Evolutionary conservation across 2,888 invertebrate species (phyloP), one percentile per base, ranked within the genome.

Genomic region (Ceramica pisi): DNA sequence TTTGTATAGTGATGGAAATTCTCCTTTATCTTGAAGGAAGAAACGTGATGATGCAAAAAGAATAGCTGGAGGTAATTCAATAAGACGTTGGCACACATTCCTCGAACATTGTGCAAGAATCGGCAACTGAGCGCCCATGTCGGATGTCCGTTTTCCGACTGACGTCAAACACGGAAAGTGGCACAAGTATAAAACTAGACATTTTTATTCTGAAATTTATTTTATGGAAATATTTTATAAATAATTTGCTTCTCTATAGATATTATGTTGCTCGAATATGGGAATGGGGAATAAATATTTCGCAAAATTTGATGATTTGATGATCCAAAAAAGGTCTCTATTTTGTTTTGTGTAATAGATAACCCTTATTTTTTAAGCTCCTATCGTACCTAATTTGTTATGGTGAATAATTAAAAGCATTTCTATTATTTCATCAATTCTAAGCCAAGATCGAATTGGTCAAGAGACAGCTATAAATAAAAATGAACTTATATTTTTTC

Each of bases 111-210:
- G 71, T 78, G 81, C 61, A 82, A 84, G 67, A 79, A 70, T 67
- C 60, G 48, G 61, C 60, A 71, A 72, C 63, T 23, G 53, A 53
- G 41, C 57, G 41, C 21, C 31, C 62, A 26, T 71, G 23, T 46
- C 71, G 84, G 84, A 84, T 74, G 71, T 81, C 82, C 84, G 84
- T 75, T 68, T 70, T 70, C 79, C 73, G 82, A 53, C 57, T 63
- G 71, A 73, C 71, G 69, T 73, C 75, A 67, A 9, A 62, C 61
- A 51, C 53, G 64, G 53, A 79, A 84, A 81, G 73, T 78, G 65
- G 82, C 64, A 79, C 75, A 84, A 75, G 63, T 63, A 26, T 50
- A 38, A 69, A 70, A 65, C 56, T 68, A 60, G 23, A 68, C 46
- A 59, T 44, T 81, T 64, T 51, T n/a, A 41, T 44, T 59, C 19